phyloP scores from a whole-genome alignment of 2,888 invertebrate species.

The Peribatodes rhomboidaria region DNA sequence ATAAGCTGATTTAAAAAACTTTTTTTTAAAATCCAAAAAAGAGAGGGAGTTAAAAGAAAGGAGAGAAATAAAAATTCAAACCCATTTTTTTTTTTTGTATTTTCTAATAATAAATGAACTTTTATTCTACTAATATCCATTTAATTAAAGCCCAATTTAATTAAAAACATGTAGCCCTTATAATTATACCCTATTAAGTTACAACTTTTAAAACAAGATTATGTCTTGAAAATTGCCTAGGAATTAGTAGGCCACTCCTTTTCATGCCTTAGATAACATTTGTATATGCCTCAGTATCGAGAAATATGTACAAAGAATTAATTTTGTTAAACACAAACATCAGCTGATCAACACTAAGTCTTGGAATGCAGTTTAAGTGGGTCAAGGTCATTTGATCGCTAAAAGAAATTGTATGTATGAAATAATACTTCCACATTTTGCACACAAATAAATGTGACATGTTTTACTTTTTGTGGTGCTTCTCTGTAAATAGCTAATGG shows the following conservation, averaged over 20 bases:
- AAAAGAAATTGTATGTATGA: conserved; percentile 32
- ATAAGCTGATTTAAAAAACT: conserved; percentile 7
- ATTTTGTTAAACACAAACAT: not conserved
- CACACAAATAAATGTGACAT: not conserved
- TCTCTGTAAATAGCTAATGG: too few species aligned
- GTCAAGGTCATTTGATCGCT: conserved; percentile 60
- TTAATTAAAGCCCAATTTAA: too few species aligned
- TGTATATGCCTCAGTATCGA: not conserved
- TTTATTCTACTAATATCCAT: too few species aligned
- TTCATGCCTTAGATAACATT: not conserved
- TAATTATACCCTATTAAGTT: too few species aligned
- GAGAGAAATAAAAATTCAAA: conserved; percentile 5
- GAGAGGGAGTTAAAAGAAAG: conserved; percentile 34
- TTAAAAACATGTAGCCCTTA: too few species aligned
- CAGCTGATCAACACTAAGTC: conserved; percentile 24
- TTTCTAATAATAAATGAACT: too few species aligned
- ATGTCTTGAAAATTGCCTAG: too few species aligned
- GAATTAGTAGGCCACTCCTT: not conserved
- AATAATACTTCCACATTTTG: conserved; percentile 31
- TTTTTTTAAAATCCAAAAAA: conserved; percentile 3
- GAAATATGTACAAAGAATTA: not conserved
- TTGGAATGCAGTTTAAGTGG: conserved; percentile 49
- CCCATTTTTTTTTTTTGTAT: too few species aligned
- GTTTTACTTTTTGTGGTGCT: too few species aligned
- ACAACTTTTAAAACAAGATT: not conserved